A percentile compares a stretch with the other conserved stretches of the same genome.
Conservation (phyloP, 2,888 invertebrate species). For the Steinernema scapterisci region DNA sequence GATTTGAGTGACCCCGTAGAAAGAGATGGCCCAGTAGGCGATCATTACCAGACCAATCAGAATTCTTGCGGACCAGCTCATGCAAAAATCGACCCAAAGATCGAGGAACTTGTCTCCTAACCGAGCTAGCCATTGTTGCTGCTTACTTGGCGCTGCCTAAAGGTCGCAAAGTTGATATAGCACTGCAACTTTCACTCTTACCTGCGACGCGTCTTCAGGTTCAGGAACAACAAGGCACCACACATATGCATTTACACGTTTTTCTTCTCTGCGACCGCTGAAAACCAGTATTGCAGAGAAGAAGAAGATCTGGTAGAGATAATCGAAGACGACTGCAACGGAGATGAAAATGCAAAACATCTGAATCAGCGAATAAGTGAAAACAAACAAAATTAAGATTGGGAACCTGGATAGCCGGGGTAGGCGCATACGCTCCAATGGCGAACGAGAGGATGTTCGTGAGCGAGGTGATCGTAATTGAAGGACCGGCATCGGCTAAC, state of each 20-base stretch:
- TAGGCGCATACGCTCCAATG: conserved; percentile 66
- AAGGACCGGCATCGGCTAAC: conserved; percentile 65
- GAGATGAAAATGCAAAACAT: conserved; percentile 66
- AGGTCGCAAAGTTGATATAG: no score
- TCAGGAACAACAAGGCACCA: conserved; percentile 52
- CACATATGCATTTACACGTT: conserved; percentile 55
- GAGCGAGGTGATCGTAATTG: conserved; percentile 66
- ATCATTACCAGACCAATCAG: conserved; percentile 48
- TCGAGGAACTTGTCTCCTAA: conserved; percentile 42
- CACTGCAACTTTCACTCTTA: neutral
- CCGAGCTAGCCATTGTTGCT: neutral
- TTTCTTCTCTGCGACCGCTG: conserved; percentile 59
- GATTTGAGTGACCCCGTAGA: conserved; percentile 61
- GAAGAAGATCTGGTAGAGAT: conserved; percentile 64
- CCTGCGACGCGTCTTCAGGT: conserved; percentile 11
- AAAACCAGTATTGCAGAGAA: conserved; percentile 64
- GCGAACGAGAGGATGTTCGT: conserved; percentile 65
- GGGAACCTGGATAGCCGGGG: conserved; percentile 62
- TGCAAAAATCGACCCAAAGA: conserved; percentile 63
- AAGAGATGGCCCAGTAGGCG: conserved; percentile 62
- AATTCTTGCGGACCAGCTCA: conserved; percentile 55
- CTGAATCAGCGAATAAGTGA: conserved; percentile 38
- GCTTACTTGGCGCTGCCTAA: neutral
- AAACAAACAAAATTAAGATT: neutral
- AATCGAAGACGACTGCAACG: conserved; percentile 63